Conservation (phyloP, 1,140 invertebrate species). For the Neodiprion lecontei region DNA sequence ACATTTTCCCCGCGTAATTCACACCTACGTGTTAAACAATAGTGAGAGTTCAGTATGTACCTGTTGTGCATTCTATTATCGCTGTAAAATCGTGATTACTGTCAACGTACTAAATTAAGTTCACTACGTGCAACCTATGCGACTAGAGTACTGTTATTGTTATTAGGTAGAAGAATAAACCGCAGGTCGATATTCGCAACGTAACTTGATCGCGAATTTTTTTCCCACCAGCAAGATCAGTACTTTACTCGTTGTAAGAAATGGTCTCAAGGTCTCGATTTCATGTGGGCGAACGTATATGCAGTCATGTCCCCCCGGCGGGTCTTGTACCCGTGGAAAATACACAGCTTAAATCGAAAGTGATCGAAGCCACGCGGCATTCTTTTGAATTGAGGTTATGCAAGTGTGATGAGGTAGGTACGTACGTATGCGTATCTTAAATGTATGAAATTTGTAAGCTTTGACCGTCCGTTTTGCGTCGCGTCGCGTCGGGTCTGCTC, state of each 20-base stretch:
- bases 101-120: background rate
- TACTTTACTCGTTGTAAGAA: background rate
- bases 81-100: background rate
- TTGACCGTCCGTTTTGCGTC: background rate
- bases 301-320: too few species aligned
- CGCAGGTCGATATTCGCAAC: too few species aligned
- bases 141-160: too few species aligned
- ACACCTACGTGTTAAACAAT: background rate
- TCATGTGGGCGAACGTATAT: background rate
- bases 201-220: too few species aligned
- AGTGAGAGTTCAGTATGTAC: background rate
- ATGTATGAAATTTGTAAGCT: background rate
- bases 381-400: conserved; percentile 1
- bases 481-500: background rate
- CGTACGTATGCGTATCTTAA: background rate
- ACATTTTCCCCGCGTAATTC: background rate
- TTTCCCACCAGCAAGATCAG: too few species aligned
- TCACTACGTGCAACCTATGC: too few species aligned
- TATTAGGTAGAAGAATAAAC: too few species aligned
- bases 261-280: conserved; percentile 5
- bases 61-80: background rate
- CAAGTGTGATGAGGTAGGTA: background rate
- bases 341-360: background rate
- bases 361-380: conserved; percentile 1
- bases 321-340: background rate